Conservation (phyloP, 2,797 vertebrate species). For the Oreonectes daqikongensis region DNA sequence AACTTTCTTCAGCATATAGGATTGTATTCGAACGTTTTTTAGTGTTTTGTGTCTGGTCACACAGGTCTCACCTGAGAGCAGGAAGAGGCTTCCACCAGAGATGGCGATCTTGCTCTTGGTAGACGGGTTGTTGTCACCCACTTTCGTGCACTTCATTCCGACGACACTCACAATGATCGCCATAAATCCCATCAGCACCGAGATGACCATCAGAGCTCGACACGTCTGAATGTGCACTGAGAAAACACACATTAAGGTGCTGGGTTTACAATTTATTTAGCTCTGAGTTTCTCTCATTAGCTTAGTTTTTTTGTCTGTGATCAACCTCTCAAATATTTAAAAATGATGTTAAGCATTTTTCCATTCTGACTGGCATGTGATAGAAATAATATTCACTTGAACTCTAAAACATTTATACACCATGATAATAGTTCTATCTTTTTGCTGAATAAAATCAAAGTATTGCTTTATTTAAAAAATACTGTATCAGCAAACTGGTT, state of each 20-base stretch:
- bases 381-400: no score
- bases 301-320: neutral
- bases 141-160: conserved; percentile 97
- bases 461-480: no score
- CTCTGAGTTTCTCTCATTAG: neutral
- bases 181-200: conserved; percentile 92
- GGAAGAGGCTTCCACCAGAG: conserved; percentile 87
- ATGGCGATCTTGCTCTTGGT: conserved; percentile 90
- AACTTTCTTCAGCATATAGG: neutral
- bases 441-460: no score
- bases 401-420: no score
- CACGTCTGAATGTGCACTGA: conserved; percentile 95
- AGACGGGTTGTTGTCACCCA: conserved; percentile 90
- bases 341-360: no score
- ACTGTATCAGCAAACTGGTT: neutral
- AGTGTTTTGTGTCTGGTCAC: neutral
- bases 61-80: conserved; percentile 83
- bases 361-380: no score
- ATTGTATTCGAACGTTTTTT: neutral
- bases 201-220: conserved; percentile 93
- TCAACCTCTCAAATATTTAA: neutral
- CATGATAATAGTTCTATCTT: neutral
- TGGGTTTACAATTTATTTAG: neutral
- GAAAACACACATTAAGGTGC: neutral
- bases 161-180: conserved; percentile 91